These are phyloP conservation scores for Chionis minor DNA, from an alignment of 2,113 vertebrate species.

Conservation along the genomic window DNA sequence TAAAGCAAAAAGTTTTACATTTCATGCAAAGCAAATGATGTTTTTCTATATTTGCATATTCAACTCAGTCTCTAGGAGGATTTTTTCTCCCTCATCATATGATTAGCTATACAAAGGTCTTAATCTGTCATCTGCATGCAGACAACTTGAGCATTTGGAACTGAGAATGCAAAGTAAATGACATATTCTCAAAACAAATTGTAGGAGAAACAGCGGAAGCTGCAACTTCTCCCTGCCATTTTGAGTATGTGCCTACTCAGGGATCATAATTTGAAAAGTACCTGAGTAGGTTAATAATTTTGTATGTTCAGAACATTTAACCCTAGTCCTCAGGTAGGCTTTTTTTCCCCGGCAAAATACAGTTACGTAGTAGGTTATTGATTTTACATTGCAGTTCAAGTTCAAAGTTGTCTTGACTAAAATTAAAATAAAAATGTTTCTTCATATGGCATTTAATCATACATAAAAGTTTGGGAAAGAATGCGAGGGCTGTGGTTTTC, in stretches of 20 bases:
- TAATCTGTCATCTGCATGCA: background rate
- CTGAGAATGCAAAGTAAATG: background rate
- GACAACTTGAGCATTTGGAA: background rate
- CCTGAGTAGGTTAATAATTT: background rate
- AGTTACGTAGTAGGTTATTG: background rate
- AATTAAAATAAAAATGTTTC: background rate
- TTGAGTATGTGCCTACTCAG: background rate
- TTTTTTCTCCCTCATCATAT: background rate
- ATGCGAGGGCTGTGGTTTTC: fast-evolving
- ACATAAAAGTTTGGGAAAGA: background rate
- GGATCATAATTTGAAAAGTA: background rate
- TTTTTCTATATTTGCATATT: background rate
- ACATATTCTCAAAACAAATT: background rate
- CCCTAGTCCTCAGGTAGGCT: background rate
- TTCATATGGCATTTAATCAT: background rate
- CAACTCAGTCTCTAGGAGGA: background rate
- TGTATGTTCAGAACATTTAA: background rate
- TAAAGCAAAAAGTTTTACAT: background rate
- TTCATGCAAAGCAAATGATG: background rate
- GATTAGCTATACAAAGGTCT: background rate
- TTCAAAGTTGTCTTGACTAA: background rate
- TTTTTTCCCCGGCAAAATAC: background rate
- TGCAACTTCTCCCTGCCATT: background rate
- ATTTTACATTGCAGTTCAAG: background rate
- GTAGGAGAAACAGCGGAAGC: background rate